Conservation (phyloP, 35 echinoderm and acorn worm species). For the Amphiura filiformis region DNA sequence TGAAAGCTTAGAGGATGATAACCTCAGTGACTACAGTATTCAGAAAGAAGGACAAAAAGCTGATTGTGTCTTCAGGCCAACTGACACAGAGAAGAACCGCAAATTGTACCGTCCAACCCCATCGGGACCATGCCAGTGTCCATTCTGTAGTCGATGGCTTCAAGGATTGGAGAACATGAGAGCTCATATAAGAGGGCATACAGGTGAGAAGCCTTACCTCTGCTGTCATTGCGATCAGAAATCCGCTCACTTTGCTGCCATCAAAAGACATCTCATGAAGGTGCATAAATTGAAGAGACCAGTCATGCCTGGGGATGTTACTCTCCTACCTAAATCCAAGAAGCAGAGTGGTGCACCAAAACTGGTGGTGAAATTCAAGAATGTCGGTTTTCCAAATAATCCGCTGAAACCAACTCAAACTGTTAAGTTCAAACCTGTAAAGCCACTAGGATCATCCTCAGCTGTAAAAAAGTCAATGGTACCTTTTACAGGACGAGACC, state of each 20-base stretch:
- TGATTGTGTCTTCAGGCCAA: background rate
- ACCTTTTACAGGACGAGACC: background rate
- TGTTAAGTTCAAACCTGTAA: no score
- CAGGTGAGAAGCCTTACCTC: background rate
- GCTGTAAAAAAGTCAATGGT: background rate
- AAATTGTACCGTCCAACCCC: background rate
- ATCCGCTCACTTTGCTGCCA: background rate
- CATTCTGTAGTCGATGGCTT: background rate
- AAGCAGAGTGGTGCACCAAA: background rate
- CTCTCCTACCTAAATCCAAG: background rate
- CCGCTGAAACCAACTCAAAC: background rate
- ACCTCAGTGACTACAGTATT: background rate
- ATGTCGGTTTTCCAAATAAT: background rate
- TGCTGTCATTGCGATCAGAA: background rate
- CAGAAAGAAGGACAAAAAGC: background rate
- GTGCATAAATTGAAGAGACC: background rate
- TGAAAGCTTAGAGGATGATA: background rate
- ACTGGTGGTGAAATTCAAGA: background rate
- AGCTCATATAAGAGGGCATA: background rate
- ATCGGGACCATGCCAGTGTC: background rate
- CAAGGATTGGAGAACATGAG: background rate
- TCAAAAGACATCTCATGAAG: background rate
- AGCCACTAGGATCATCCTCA: no score
- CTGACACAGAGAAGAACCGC: background rate
- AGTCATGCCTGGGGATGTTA: background rate